Base-by-base conservation (phyloP, 2,797 vertebrate species). In the Phoxinus dragarum region DNA sequence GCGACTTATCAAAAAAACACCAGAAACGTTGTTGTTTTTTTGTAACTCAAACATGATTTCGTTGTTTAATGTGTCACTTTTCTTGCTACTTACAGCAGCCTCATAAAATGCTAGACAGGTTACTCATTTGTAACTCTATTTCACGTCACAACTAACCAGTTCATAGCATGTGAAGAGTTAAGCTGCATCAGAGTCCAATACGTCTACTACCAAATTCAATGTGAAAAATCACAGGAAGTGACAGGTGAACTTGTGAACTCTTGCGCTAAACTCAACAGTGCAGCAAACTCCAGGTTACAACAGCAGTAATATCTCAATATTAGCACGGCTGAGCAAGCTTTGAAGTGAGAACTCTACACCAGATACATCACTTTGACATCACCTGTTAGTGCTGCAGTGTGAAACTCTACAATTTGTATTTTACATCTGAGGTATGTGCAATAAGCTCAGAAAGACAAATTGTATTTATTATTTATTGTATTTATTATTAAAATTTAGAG, bases 291-390 rank as follows among this genome's bases (percentile, higher is more conserved):
- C n/a, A 21, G 59, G 42, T 66, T 80, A 47, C 59, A 34, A 66
- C 42, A 21, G 19, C 59, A 47, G 19, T 73, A 12, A 66, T 47
- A 79, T 47, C 59, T 79, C 40, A 47, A 79, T 11, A 79, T 79
- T 34, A 79, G 40, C 40, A 34, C 0, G 3, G 42, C 59, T 47
- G 59, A 80, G 40, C 11, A 0, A 66, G 59, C 59, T 44, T 61
- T 82, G 66, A 34, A 61, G 19, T 67, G 36, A 42, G 49, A 76
- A 74, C n/a, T 38, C 21, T 66, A 9, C 1, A 3, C 1, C 38
- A 64, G 34, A 84, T 84, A n/a, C 27, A 64, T 81, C 14, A 69
- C 66, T 40, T 42, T 81, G 80, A 68, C 80, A 81, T 42, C 36
- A 40, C 66, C 27, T 54, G 31, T 69, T 40, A 69, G 44, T 38